A percentile compares a stretch with the other conserved stretches of the same genome.
Evolutionary conservation across 2,888 invertebrate species (phyloP).

Genomic region (Synergus laeviventris): DNA sequence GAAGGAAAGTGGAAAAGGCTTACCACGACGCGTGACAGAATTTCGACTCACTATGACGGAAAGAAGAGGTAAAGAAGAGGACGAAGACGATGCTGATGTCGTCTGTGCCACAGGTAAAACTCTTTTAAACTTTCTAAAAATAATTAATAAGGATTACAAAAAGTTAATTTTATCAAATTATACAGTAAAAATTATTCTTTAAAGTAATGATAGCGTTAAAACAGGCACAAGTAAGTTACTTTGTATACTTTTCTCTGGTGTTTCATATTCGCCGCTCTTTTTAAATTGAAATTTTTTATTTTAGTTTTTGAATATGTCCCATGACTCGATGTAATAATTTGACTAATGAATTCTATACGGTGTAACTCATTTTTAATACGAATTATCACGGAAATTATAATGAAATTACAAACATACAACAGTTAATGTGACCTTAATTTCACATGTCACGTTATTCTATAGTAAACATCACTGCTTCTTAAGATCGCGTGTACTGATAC

Average conservation of each 20-base stretch:
- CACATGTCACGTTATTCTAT: background rate
- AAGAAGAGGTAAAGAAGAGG: slow-evolving; percentile 51
- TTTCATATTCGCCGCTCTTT: too few species aligned
- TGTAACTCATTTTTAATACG: too few species aligned
- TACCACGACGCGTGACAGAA: slow-evolving; percentile 62
- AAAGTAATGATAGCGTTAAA: too few species aligned
- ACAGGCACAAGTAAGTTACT: too few species aligned
- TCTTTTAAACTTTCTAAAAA: background rate
- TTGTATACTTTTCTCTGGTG: too few species aligned
- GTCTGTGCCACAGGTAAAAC: slow-evolving; percentile 51
- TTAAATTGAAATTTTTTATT: too few species aligned
- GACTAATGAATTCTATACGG: too few species aligned
- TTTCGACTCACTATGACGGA: slow-evolving; percentile 67
- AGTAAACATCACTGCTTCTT: background rate
- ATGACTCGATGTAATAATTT: too few species aligned
- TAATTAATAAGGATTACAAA: background rate
- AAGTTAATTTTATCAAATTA: background rate
- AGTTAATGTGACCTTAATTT: background rate
- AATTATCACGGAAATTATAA: too few species aligned
- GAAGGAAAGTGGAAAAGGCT: slow-evolving; percentile 45
- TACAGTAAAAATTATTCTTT: too few species aligned
- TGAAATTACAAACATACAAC: too few species aligned
- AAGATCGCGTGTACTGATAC: background rate
- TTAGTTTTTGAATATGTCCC: too few species aligned
- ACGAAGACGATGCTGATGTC: slow-evolving; percentile 59